phyloP scores from a whole-genome alignment of 2,888 invertebrate genomes.

The Encarsia formosa region DNA sequence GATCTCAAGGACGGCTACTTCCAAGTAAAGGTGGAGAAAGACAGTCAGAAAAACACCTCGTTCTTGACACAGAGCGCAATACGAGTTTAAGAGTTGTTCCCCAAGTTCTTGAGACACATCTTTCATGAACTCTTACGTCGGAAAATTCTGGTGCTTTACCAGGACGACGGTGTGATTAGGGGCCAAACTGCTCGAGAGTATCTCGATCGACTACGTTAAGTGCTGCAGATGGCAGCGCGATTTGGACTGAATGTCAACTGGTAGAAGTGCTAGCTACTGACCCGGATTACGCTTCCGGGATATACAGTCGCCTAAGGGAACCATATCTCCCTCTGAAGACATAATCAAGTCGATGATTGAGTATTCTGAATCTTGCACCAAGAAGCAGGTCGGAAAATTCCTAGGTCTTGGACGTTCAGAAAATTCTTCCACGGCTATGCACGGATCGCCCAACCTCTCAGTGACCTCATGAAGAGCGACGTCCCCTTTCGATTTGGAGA shows the following conservation, averaged over 20 bases:
- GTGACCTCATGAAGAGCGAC: not conserved
- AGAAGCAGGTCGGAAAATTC: not conserved
- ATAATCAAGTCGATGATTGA: no score
- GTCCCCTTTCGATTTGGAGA: not conserved
- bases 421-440: not conserved
- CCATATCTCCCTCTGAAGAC: no score
- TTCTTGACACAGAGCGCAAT: slow-evolving; percentile 31
- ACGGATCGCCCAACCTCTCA: not conserved
- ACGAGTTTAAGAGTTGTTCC: slow-evolving; percentile 21
- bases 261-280: not conserved
- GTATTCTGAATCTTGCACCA: no score
- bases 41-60: slow-evolving; percentile 30
- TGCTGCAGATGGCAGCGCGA: not conserved
- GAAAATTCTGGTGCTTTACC: not conserved
- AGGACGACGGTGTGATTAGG: not conserved
- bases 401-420: not conserved
- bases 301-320: not conserved
- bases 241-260: not conserved
- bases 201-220: not conserved
- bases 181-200: not conserved
- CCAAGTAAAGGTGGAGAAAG: slow-evolving; percentile 22
- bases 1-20: slow-evolving; percentile 34
- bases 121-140: not conserved
- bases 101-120: not conserved
- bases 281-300: no score